Evolutionary conservation across 2,888 invertebrate species (phyloP).

Genomic region (Drosophila prostipennis): DNA sequence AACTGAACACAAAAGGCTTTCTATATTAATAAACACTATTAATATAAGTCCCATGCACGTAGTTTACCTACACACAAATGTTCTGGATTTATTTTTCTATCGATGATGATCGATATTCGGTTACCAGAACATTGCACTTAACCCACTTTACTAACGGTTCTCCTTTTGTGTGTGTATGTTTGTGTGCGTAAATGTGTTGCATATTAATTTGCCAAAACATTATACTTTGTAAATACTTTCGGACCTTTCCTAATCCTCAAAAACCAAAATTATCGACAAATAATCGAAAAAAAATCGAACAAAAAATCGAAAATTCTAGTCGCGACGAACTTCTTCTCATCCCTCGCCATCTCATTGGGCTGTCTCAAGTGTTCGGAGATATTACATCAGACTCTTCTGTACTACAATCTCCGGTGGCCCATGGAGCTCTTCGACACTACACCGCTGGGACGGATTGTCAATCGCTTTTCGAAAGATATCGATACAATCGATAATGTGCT

Average conservation of each 20-base stretch:
- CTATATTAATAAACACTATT: constrained; percentile 4
- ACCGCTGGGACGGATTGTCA: constrained; percentile 90
- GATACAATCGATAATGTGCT: constrained; percentile 86
- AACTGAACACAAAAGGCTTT: constrained; percentile 6
- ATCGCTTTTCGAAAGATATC: constrained; percentile 88
- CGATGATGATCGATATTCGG: constrained; percentile 2
- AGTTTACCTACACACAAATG: not conserved
- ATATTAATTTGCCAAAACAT: constrained; percentile 1
- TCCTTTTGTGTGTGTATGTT: constrained; percentile 30
- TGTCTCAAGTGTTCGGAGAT: constrained; percentile 86
- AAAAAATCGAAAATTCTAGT: constrained; percentile 55
- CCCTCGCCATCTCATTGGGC: constrained; percentile 84
- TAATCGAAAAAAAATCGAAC: constrained; percentile 3
- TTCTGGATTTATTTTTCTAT: not conserved
- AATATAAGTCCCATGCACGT: constrained; percentile 6
- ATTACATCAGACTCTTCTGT: constrained; percentile 87
- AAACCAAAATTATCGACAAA: constrained; percentile 4
- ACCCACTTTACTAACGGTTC: constrained; percentile 16
- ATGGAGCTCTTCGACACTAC: constrained; percentile 92
- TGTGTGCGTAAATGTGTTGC: constrained; percentile 25
- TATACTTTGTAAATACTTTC: constrained; percentile 5
- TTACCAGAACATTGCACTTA: constrained; percentile 1
- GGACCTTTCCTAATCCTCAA: not conserved
- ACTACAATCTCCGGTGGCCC: constrained; percentile 88
- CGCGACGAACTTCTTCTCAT: constrained; percentile 81